Base-by-base conservation (phyloP, 2,113 vertebrate genomes). In the Jaculus jaculus region DNA sequence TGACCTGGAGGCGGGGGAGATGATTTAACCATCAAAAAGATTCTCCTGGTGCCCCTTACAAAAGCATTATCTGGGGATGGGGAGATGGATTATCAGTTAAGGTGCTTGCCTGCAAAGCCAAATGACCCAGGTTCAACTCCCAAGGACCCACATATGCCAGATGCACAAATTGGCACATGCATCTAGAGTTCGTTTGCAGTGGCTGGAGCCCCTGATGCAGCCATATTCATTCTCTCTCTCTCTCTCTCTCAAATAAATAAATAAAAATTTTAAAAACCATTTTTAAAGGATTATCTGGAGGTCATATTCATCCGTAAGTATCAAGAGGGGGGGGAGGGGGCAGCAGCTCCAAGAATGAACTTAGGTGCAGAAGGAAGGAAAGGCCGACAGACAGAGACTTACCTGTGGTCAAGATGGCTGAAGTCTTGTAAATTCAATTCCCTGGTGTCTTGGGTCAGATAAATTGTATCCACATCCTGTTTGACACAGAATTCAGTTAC, bases 391-490 rank as follows among this genome's bases (percentile, higher is more conserved):
- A 42, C 7, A 28, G 3, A 54, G 10, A 47, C 89, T 97, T 97
- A 99, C 99, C 99, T 99, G 98, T 99, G 99, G 93, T 99, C 99
- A 90, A 99, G 98, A 95, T 99, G 99, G 97, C 99, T 99, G 96
- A 99, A 99, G 95, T 99, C 99, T 96, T 99, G 99, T 74, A 99
- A 98, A 97, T 99, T 99, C 94, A 99, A 81, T 79, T 99, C 99
- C 93, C 99, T 98, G 58, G 99, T 99, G 97, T 99, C 99, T 98
- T 99, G 99, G 8, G 99, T 99, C 97, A 99, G 97, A 97, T 99
- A 99, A 97, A 99, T 99, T 0, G 99, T 99, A 97, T 99, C 99
- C 15, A 99, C 99, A 87, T 99, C 99, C 99, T 99, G 94, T 96
- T 92, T 87, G 96, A 97, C 97, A 96, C 1, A 92, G 3, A 90